Base-by-base conservation (phyloP, 2,888 invertebrate genomes). In the Tenthredo livida region DNA sequence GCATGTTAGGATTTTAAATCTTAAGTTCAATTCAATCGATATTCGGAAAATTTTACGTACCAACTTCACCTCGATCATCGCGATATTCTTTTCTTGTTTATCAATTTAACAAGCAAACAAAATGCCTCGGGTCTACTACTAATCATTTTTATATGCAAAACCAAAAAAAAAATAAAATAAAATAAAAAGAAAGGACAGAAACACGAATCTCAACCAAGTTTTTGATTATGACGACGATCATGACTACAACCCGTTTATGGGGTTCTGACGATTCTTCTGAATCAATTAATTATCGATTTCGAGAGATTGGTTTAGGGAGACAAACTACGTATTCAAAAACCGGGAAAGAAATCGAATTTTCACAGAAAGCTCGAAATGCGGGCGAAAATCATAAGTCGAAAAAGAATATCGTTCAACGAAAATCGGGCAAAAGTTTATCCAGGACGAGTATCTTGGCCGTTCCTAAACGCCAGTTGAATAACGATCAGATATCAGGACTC, bases 171-270 rank as follows among this genome's bases (percentile, higher is more conserved):
- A 5, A 33, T 15, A 67, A 33, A 67, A 3, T 33, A 4, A 17
- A 17, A 25, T 65, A 67, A 67, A 33, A 25, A 33, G 15, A 25
- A 67, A 67, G 17, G 4, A 15, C 29, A 33, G 33, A 29, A 67
- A 67, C 25, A 12, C 15, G 12, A 61, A 21, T 61, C 12, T 61
- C 10, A 21, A 6, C 2, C 10, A 61, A 12, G 25, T 25, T 61
- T 61, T 25, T 9, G 3, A 61, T 25, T 37, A 21, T 78, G 78
- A 29, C 78, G n/a, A 40, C 58, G n/a, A 29, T 78, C n/a, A 15
- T 58, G 78, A 78, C 78, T 2, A 78, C 61, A 12, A 78, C 78
- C 9, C 37, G 78, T 10, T 25, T 37, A 17, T 78, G 78, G 78
- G 78, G 33, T 0, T 78, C 78, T n/a, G 58, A 29, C n/a, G 40